phyloP scores from a whole-genome alignment of 2,888 invertebrate genomes.

The Cerastis leucographa region DNA sequence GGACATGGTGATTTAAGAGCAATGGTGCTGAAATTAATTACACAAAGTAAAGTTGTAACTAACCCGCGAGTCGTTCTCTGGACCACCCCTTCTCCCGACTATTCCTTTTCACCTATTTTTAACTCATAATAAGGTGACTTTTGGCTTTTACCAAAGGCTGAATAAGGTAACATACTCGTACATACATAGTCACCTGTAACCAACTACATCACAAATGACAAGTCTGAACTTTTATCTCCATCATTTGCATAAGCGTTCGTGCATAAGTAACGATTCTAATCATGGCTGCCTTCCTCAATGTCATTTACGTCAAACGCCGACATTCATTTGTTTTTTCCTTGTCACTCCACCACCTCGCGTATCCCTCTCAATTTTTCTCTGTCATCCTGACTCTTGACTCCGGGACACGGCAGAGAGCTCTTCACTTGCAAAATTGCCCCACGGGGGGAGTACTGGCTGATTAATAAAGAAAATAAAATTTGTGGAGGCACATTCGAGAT shows the following conservation, averaged over 20 bases:
- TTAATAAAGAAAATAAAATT: constrained; percentile 87
- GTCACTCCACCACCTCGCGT: constrained; percentile 71
- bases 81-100: neutral
- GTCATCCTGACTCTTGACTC: constrained; percentile 83
- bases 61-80: neutral
- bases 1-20: too few relatives aligned
- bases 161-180: neutral
- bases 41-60: neutral
- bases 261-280: constrained; percentile 66
- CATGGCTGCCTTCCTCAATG: constrained; percentile 60
- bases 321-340: constrained; percentile 79
- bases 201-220: neutral
- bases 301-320: constrained; percentile 71
- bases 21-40: neutral
- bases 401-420: constrained; percentile 78
- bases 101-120: neutral
- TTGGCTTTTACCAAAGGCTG: neutral
- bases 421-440: constrained; percentile 81
- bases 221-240: neutral
- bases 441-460: constrained; percentile 81
- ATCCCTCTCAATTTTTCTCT: constrained; percentile 83
- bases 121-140: neutral
- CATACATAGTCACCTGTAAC: neutral
- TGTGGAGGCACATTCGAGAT: constrained; percentile 71
- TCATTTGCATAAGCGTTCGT: constrained; percentile 41